These are phyloP conservation scores for Ennomos fuscantarius DNA, from an alignment of 2,888 invertebrate species.

Conservation along the genomic window DNA sequence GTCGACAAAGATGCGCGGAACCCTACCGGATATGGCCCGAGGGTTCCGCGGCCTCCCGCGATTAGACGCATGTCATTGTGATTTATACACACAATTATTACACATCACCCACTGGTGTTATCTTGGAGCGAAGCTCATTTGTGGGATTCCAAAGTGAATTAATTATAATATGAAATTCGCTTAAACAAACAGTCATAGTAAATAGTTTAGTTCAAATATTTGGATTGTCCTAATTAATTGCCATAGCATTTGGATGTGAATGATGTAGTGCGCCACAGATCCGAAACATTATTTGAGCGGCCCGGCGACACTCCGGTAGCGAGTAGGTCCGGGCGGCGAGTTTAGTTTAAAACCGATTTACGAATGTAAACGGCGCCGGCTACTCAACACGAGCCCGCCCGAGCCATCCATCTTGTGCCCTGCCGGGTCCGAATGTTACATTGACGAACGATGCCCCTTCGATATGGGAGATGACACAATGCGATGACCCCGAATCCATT, in stretches of 20 bases:
- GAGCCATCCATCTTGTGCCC: conserved; percentile 65
- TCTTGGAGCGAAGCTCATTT: conserved; percentile 40
- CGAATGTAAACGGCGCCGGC: conserved; percentile 60
- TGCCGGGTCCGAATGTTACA: conserved; percentile 54
- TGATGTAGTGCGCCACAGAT: conserved; percentile 33
- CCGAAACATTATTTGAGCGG: conserved; percentile 27
- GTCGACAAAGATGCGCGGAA: conserved; percentile 55
- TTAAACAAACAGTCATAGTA: conserved; percentile 52
- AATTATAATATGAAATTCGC: conserved; percentile 48
- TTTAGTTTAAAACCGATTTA: conserved; percentile 64
- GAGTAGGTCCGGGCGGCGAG: not conserved
- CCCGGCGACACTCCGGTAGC: not conserved
- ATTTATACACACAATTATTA: conserved; percentile 77
- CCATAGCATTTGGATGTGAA: conserved; percentile 39
- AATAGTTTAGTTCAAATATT: conserved; percentile 49
- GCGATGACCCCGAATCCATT: conserved; percentile 77
- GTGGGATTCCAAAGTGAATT: conserved; percentile 46
- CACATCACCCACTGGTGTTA: conserved; percentile 39
- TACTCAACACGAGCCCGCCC: conserved; percentile 43
- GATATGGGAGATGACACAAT: conserved; percentile 78
- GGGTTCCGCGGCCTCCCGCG: conserved; percentile 61
- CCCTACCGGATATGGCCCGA: conserved; percentile 60
- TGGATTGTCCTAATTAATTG: conserved; percentile 47
- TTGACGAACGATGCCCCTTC: conserved; percentile 70
- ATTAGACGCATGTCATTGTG: conserved; percentile 79